Base-by-base conservation (phyloP, 2,888 invertebrate species). In the Ceramica pisi region DNA sequence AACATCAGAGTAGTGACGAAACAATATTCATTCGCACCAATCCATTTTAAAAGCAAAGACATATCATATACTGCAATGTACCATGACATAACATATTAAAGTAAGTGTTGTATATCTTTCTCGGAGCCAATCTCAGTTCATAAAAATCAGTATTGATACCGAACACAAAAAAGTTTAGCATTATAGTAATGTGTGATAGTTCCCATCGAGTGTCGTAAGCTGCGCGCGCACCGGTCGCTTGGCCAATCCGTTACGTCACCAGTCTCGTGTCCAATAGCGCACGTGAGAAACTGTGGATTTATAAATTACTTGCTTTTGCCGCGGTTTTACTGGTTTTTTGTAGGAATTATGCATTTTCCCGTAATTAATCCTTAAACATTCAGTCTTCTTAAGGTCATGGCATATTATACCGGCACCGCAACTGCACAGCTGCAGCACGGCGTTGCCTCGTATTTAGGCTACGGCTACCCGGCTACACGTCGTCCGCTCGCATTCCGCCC, bases 171-270 rank as follows among this genome's bases (percentile, higher is more conserved):
- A 80, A 70, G 55, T 59, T 53, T 23, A 23, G 51, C 55, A 44
- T 41, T 67, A 62, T 55, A 62, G 53, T 48, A 63, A 44, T 67
- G 16, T 66, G 83, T 59, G 72, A 80, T 50, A 80, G 75, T 83
- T 85, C 85, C 57, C 83, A 83, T 67, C 61, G 44, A 31, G 73
- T 83, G 71, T 80, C 23, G 83, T 66, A 85, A 85, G 63, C 62
- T 46, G 69, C 59, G 68, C 72, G n/a, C 3, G 70, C 73, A 67
- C 66, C 75, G 74, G 26, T 62, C 62, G 71, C 69, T 83, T 80
- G 61, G 59, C 72, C 59, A 84, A 84, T 68, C 31, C 31, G 7
- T 85, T 67, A 75, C 83, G 71, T 77, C 83, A 83, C 38, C 64
- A 51, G 61, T 19, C 59, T 70, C 65, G 71, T 50, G 48, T 64